phyloP scores from a whole-genome alignment of 2,888 invertebrate species.

The Chrysomela aeneicollis region DNA sequence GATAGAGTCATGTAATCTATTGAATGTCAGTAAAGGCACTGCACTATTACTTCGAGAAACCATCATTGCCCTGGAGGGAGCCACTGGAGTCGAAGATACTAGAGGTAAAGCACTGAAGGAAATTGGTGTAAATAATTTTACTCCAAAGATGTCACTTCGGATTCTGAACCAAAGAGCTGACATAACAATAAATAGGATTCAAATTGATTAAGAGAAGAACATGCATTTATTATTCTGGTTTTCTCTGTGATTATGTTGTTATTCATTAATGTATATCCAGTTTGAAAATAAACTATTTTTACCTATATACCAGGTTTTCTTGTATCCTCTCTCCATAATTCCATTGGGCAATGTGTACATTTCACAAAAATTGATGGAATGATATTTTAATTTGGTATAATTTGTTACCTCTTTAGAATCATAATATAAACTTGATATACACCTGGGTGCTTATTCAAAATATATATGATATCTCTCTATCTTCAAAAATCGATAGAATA shows the following conservation, averaged over 20 bases:
- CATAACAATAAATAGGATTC: conserved; percentile 59
- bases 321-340: not conserved
- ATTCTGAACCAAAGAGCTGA: conserved; percentile 69
- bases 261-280: not conserved
- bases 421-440: too few relatives aligned
- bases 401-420: too few relatives aligned
- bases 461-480: too few relatives aligned
- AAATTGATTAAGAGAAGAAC: conserved; percentile 48
- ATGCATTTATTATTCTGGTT: not conserved
- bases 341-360: too few relatives aligned
- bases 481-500: too few relatives aligned
- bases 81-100: conserved; percentile 62
- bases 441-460: too few relatives aligned
- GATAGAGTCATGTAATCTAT: conserved; percentile 76
- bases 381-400: too few relatives aligned
- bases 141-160: conserved; percentile 64
- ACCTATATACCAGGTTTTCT: not conserved
- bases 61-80: conserved; percentile 63
- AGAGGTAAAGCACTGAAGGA: conserved; percentile 64
- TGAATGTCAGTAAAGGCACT: conserved; percentile 80
- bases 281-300: not conserved
- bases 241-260: not conserved
- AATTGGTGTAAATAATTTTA: conserved; percentile 65
- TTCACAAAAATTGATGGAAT: too few relatives aligned
- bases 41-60: conserved; percentile 77